Percentiles rank a stretch among this genome's conserved stretches.
phyloP scores from a whole-genome alignment of 35 echinoderm and acorn worm species.

The Chiridota heheva region DNA sequence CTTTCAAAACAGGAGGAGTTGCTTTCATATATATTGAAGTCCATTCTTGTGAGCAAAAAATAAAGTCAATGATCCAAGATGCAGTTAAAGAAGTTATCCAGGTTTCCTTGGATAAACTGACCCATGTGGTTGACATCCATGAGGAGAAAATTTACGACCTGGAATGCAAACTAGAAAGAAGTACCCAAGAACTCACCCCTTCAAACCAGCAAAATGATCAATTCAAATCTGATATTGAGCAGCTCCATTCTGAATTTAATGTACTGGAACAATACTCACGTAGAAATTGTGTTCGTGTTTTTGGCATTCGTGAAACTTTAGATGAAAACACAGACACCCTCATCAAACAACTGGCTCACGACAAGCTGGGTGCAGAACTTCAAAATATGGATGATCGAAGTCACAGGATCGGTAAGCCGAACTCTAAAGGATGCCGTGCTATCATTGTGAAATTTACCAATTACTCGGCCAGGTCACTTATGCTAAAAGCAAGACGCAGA shows the following conservation, averaged over 20 bases:
- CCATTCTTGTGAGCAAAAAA: too few relatives aligned
- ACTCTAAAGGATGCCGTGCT: not conserved
- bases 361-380: not conserved
- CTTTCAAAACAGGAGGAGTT: too few relatives aligned
- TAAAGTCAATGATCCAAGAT: too few relatives aligned
- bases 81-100: too few relatives aligned
- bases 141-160: too few relatives aligned
- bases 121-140: too few relatives aligned
- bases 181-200: not conserved
- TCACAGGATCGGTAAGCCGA: slow-evolving; percentile 29
- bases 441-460: slow-evolving; percentile 51
- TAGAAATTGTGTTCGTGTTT: slow-evolving; percentile 16
- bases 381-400: slow-evolving; percentile 10
- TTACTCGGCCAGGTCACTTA: not conserved
- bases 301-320: slow-evolving; percentile 26
- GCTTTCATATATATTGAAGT: too few relatives aligned
- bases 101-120: too few relatives aligned
- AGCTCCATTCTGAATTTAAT: slow-evolving; percentile 1
- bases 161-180: slow-evolving; percentile 15
- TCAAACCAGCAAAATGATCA: not conserved
- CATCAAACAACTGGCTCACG: not conserved
- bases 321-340: slow-evolving; percentile 46
- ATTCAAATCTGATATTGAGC: not conserved
- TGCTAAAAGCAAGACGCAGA: slow-evolving; percentile 7
- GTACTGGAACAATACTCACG: slow-evolving; percentile 45